Evolutionary conservation across 2,113 vertebrate genomes (phyloP).

Genomic region (Quiscalus mexicanus): DNA sequence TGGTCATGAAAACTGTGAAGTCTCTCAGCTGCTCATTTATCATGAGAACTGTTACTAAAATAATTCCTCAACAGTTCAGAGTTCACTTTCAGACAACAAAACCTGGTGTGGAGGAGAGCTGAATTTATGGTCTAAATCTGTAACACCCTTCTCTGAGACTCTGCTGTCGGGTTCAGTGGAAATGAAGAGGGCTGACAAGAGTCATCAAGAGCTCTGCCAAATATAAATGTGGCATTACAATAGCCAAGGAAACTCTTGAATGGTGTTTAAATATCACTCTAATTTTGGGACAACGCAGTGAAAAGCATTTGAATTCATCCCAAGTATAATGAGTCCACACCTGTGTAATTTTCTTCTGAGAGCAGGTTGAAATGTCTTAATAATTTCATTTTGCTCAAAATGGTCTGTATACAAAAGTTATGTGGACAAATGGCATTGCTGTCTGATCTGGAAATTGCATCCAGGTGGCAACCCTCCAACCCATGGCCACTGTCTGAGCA

Average conservation of each 20-base stretch:
- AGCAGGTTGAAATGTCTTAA: not conserved
- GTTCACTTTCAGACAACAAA: not conserved
- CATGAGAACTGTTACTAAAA: not conserved
- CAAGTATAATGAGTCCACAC: not conserved
- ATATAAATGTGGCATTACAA: not conserved
- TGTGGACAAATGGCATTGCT: not conserved
- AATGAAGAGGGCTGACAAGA: not conserved
- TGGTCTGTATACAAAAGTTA: not conserved
- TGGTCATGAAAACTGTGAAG: not conserved
- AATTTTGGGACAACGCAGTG: not conserved
- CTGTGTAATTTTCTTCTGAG: not conserved
- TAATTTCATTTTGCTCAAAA: not conserved
- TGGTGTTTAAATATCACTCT: not conserved
- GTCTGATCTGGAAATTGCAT: not conserved
- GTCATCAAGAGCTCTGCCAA: not conserved
- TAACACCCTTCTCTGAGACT: not conserved
- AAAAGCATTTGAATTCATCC: not conserved
- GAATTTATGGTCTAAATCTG: not conserved
- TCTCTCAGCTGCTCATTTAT: not conserved
- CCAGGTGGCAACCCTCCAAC: rapidly evolving
- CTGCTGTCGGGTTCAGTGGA: not conserved
- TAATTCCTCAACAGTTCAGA: not conserved
- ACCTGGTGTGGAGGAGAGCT: not conserved
- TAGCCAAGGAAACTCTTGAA: not conserved
- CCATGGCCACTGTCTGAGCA: not conserved